Evolutionary conservation across 1,140 invertebrate genomes (phyloP), one percentile per base, ranked within the genome.

Genomic region (Lepeophtheirus salmonis): DNA sequence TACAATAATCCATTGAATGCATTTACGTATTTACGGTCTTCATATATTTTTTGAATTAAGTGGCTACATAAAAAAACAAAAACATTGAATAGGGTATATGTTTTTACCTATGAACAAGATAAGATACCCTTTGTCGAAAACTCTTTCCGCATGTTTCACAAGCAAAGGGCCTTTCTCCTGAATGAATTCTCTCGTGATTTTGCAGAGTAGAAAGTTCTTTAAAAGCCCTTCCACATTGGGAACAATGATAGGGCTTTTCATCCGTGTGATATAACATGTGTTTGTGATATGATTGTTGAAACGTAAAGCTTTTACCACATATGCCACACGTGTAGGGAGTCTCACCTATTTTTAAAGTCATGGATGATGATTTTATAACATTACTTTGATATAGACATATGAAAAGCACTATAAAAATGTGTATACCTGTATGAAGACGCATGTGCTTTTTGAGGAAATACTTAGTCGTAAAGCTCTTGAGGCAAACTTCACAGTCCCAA

Each of bases 381-480:
- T 16, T 21, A 54, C 10, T 13, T 3, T 54, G 3, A n/a, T 52
- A 12, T 23, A 18, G 16, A 16, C n/a, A n/a, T n/a, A n/a, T n/a
- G n/a, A n/a, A n/a, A n/a, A n/a, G n/a, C n/a, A n/a, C n/a, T n/a
- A n/a, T n/a, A n/a, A n/a, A n/a, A n/a, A n/a, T n/a, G n/a, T 21
- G 53, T 64, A 64, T 66, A 75, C 72, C 74, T 68, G 74, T 74
- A 64, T 89, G 86, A 59, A 89, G 72, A 65, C 85, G 76, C 70
- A 86, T 86, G 67, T 89, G 86, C 71, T 89, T 89, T 71, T 87
- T 87, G 41, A 88, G 70, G 68, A 88, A 89, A 72, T 89, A 88
- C 70, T 88, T 89, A 4, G 85, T 89, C 1, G 85, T 88, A 67
- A 88, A 89, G 70, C 78, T 77, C 75, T 89, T 89, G 48, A 76